Conservation (phyloP, 2,888 invertebrate species). For the Lasioglossum villosulum region DNA sequence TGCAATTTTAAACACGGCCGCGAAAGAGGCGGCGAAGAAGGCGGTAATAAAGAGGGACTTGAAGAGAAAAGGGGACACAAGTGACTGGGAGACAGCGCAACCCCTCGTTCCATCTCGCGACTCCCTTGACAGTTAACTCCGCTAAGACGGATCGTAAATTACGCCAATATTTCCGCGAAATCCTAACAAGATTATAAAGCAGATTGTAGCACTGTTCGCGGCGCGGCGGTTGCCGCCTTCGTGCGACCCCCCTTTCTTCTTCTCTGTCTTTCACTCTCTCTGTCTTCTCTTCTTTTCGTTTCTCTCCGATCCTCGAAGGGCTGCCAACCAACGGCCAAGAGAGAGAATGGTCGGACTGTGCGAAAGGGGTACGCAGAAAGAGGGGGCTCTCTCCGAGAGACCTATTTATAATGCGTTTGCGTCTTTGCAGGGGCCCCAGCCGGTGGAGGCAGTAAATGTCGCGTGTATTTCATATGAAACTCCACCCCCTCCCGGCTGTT, state of each 20-base stretch:
- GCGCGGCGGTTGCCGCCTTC: constrained; percentile 38
- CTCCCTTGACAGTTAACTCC: constrained; percentile 71
- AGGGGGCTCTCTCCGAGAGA: constrained; percentile 60
- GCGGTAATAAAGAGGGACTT: background rate
- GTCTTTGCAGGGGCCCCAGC: constrained; percentile 80
- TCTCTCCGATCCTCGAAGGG: constrained; percentile 57
- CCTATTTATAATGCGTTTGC: constrained; percentile 83
- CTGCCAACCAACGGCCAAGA: constrained; percentile 24
- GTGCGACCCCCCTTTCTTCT: constrained; percentile 38
- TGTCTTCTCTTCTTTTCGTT: background rate
- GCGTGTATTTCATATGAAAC: constrained; percentile 84
- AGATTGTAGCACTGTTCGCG: constrained; percentile 77
- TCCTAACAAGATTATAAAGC: constrained; percentile 84
- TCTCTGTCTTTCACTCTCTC: constrained; percentile 31
- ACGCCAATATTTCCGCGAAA: constrained; percentile 84
- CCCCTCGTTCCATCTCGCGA: constrained; percentile 66
- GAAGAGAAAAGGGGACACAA: background rate
- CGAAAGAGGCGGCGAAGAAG: background rate
- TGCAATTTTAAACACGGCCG: background rate
- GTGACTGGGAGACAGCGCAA: constrained; percentile 34
- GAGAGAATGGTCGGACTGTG: background rate
- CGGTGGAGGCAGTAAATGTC: constrained; percentile 83
- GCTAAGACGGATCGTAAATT: constrained; percentile 82
- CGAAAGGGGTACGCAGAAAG: constrained; percentile 3
- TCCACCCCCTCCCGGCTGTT: constrained; percentile 80